Base-by-base conservation (phyloP, 2,888 invertebrate genomes). In the Calameuta pallipes region DNA sequence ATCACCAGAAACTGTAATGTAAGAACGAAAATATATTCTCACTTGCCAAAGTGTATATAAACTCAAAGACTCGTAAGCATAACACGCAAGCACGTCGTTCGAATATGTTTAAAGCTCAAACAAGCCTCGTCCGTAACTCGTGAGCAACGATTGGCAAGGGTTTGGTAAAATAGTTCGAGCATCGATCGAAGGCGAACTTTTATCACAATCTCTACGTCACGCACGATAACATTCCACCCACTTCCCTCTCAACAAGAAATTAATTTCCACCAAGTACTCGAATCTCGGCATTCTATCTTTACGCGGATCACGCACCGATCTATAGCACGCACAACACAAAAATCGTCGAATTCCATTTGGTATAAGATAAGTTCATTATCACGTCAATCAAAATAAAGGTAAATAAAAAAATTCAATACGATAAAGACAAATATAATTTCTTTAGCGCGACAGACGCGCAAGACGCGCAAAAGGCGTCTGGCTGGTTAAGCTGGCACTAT, bases 381-480 rank as follows among this genome's bases (percentile, higher is more conserved):
- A 9, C 23, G 56, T 56, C 23, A 56, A 56, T 23, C 2, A 6
- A 56, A 23, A 36, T 36, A 15, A 23, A 9, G 23, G 23, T 2
- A 56, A 15, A 23, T 56, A 2, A 23, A 9, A 56, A 56, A 56
- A 23, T 23, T 56, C 2, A 23, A 23, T 2, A 15, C 9, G 6
- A 56, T 15, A 23, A 56, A 23, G 23, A 15, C 56, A 56, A 56
- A 56, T 23, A 23, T 56, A 23, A 23, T 56, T 15, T 56, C 56
- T 2, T 56, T 56, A 56, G 56, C 41, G 31, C 75, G 33, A 81
- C 79, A 76, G 79, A 69, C 78, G 73, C 74, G 80, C 71, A 81
- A 83, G 78, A 79, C 79, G 77, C 78, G 74, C 81, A 74, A 73
- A 68, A 78, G 77, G 75, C 82, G 82, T 83, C 82, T 83, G 77